phyloP scores from a whole-genome alignment of 2,797 vertebrate species.

The Setipinna tenuifilis region DNA sequence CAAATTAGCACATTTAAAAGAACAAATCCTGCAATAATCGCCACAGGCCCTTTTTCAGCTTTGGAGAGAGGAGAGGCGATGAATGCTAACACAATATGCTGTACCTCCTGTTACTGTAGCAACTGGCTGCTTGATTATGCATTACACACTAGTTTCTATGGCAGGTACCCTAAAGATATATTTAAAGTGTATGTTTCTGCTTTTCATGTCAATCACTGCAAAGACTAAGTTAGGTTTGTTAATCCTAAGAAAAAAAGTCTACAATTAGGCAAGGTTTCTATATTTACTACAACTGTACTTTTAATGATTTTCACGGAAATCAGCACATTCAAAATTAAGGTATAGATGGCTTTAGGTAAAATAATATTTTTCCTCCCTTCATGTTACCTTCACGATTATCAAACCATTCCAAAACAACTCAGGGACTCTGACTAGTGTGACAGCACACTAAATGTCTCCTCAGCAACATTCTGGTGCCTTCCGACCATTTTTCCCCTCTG shows the following conservation, averaged over 20 bases:
- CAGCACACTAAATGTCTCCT: constrained; percentile 5
- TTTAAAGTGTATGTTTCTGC: background rate
- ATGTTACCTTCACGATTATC: background rate
- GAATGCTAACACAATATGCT: background rate
- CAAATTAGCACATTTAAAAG: constrained; percentile 25
- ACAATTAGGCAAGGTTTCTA: too few relatives aligned
- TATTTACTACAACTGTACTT: too few relatives aligned
- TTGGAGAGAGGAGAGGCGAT: background rate
- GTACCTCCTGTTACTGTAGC: background rate
- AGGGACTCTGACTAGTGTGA: background rate
- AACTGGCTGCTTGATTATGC: background rate
- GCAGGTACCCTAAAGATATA: background rate
- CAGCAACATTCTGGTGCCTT: constrained; percentile 5
- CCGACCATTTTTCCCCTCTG: background rate
- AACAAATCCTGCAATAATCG: constrained; percentile 32
- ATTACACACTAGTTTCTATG: background rate
- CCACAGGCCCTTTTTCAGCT: constrained; percentile 26
- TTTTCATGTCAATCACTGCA: background rate
- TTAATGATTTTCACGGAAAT: too few relatives aligned
- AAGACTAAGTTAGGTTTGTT: too few relatives aligned
- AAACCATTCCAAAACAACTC: background rate
- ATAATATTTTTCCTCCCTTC: background rate
- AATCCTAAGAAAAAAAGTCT: too few relatives aligned
- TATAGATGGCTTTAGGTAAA: background rate
- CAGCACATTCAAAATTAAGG: too few relatives aligned